Conservation (phyloP, 2,888 invertebrate genomes). For the Antheraea assamensis region DNA sequence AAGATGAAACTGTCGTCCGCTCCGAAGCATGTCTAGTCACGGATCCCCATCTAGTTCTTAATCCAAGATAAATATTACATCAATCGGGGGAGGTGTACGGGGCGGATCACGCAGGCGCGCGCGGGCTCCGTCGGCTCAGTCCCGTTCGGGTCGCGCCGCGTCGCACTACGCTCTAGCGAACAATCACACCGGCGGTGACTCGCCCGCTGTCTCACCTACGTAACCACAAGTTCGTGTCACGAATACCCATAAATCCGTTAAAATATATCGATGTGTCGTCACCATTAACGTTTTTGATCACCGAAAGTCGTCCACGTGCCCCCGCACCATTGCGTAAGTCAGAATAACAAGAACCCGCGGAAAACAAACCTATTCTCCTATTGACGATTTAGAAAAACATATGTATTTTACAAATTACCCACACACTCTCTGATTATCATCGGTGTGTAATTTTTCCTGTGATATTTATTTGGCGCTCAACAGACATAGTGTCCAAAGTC, state of each 20-base stretch:
- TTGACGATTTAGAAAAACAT: conserved; percentile 70
- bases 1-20: conserved; percentile 31
- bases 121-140: conserved; percentile 65
- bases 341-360: conserved; percentile 49
- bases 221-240: conserved; percentile 44
- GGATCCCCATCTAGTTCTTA: conserved; percentile 75
- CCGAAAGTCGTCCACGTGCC: conserved; percentile 54
- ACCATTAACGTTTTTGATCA: conserved; percentile 31
- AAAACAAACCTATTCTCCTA: conserved; percentile 67
- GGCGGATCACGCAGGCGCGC: conserved; percentile 58
- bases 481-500: conserved; percentile 41
- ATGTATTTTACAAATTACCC: conserved; percentile 66
- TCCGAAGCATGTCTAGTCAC: conserved; percentile 48
- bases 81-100: conserved; percentile 70
- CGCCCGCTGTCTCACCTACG: conserved; percentile 58
- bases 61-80: conserved; percentile 82
- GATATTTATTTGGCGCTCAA: conserved; percentile 43
- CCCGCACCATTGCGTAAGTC: conserved; percentile 72
- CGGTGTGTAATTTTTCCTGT: conserved; percentile 49
- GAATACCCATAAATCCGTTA: conserved; percentile 26
- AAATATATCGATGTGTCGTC: conserved; percentile 25
- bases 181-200: conserved; percentile 69
- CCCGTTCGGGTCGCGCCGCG: conserved; percentile 76
- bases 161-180: conserved; percentile 67
- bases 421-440: conserved; percentile 65